Percentiles rank a stretch among this genome's conserved stretches.
These are phyloP conservation scores for Papilio demoleus DNA, from an alignment of 2,888 invertebrate genomes.

Conservation along the genomic window DNA sequence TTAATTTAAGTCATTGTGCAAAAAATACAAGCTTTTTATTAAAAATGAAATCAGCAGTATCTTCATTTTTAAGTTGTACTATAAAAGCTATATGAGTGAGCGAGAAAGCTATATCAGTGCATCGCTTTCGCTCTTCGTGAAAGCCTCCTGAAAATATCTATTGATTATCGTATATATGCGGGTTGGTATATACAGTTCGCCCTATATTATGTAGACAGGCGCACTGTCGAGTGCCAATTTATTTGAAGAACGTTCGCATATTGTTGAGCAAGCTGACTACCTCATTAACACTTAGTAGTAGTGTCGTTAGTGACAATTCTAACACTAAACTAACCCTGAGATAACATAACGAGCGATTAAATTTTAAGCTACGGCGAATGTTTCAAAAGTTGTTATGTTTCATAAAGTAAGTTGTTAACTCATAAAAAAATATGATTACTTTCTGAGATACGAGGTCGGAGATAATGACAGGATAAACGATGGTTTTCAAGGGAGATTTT, in stretches of 20 bases:
- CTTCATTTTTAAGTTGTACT: slow-evolving; percentile 59
- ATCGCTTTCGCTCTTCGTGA: slow-evolving; percentile 72
- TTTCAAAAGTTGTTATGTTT: no score
- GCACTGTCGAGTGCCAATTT: slow-evolving; percentile 77
- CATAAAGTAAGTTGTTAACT: no score
- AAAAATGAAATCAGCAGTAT: slow-evolving; percentile 49
- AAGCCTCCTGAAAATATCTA: slow-evolving; percentile 84
- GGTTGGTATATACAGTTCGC: slow-evolving; percentile 71
- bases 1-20: no score
- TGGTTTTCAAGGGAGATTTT: no score
- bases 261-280: slow-evolving; percentile 41
- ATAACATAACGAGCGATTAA: background rate
- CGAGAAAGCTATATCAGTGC: slow-evolving; percentile 64
- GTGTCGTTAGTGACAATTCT: background rate
- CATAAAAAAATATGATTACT: no score
- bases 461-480: no score
- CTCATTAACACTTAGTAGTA: slow-evolving; percentile 22
- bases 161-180: slow-evolving; percentile 80
- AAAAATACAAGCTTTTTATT: no score
- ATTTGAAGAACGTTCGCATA: slow-evolving; percentile 72
- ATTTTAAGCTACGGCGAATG: no score
- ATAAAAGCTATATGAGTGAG: slow-evolving; percentile 72
- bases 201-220: slow-evolving; percentile 69
- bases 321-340: background rate
- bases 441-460: no score